Evolutionary conservation across 2,888 invertebrate genomes (phyloP).

Genomic region (Drosophila mayaguana): DNA sequence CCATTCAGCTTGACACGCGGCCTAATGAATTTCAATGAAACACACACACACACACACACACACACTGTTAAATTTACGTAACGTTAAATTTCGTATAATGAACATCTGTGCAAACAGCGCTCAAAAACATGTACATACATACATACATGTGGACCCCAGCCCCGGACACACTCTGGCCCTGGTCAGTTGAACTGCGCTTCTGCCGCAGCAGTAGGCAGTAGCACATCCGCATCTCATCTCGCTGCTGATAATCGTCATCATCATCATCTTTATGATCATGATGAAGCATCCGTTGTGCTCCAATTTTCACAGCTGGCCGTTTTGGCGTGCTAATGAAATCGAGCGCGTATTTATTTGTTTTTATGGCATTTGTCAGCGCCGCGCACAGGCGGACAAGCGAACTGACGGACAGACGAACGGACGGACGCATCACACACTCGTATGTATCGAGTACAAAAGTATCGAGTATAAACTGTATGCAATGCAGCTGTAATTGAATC

Average conservation of each 20-base stretch:
- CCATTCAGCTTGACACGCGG: slow-evolving; percentile 43
- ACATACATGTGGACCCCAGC: background rate
- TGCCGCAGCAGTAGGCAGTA: slow-evolving; percentile 28
- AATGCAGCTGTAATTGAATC: slow-evolving; percentile 60
- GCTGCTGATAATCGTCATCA: slow-evolving; percentile 3
- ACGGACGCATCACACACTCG: slow-evolving; percentile 3
- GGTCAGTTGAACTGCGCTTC: slow-evolving; percentile 64
- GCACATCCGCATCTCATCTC: slow-evolving; percentile 46
- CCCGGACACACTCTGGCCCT: slow-evolving; percentile 12
- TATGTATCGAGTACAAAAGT: slow-evolving; percentile 14
- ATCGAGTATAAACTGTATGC: slow-evolving; percentile 11
- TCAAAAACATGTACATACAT: slow-evolving; percentile 1
- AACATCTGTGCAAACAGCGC: slow-evolving; percentile 82
- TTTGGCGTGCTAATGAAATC: slow-evolving; percentile 75
- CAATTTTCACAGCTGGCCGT: slow-evolving; percentile 66
- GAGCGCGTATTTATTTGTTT: slow-evolving; percentile 75
- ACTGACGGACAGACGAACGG: too few relatives aligned
- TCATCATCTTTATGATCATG: slow-evolving; percentile 20
- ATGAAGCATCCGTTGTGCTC: slow-evolving; percentile 55
- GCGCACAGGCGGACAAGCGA: too few relatives aligned
- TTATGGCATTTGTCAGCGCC: slow-evolving; percentile 69
- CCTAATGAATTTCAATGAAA: slow-evolving; percentile 70
- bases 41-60: slow-evolving; percentile 32
- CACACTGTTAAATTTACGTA: slow-evolving; percentile 74
- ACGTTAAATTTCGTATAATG: slow-evolving; percentile 61